Percentiles rank a stretch among this genome's conserved stretches.
These are phyloP conservation scores for Scaeva pyrastri DNA, from an alignment of 2,888 invertebrate species.

Conservation along the genomic window DNA sequence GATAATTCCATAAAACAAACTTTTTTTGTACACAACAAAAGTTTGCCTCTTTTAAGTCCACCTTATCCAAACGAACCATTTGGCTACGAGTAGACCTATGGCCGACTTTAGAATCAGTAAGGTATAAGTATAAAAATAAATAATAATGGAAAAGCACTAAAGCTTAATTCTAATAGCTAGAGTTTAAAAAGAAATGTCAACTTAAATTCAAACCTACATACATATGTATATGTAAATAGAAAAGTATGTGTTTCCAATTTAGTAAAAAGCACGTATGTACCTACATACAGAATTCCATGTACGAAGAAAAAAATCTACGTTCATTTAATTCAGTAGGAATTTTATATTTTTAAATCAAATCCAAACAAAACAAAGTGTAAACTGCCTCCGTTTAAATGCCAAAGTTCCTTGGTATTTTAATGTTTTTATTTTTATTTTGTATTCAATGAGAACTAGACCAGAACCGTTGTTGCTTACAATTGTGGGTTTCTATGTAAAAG, in stretches of 20 bases:
- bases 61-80: too few species aligned
- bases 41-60: too few species aligned
- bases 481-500: not conserved
- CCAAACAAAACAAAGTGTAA: conserved; percentile 1
- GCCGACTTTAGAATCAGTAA: too few species aligned
- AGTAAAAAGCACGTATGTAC: not conserved
- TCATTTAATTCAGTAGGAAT: not conserved
- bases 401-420: not conserved
- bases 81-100: too few species aligned
- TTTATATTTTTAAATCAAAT: not conserved
- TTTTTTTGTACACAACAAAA: too few species aligned
- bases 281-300: not conserved
- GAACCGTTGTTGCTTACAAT: not conserved
- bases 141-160: not conserved
- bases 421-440: not conserved
- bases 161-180: not conserved
- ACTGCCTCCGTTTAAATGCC: not conserved
- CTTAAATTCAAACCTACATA: not conserved
- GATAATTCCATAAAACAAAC: too few species aligned
- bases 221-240: too few species aligned
- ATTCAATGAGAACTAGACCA: not conserved
- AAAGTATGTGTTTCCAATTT: not conserved
- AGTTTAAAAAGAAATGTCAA: not conserved
- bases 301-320: not conserved
- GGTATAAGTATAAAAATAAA: too few species aligned